Evolutionary conservation across 2,888 invertebrate genomes (phyloP).

Genomic region (Epinotia demarniana): DNA sequence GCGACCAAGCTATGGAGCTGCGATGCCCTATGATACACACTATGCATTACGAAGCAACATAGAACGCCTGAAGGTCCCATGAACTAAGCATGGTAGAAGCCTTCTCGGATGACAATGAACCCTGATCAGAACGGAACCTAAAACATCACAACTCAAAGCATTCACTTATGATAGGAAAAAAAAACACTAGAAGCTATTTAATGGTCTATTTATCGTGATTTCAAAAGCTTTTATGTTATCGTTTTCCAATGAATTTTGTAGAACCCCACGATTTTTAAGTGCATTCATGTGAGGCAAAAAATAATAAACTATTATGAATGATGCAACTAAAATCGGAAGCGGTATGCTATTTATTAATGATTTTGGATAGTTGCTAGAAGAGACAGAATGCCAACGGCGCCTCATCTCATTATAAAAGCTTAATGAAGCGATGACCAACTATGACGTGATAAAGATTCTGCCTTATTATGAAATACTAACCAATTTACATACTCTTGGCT

Average conservation of each 20-base stretch:
- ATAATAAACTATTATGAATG: conserved; percentile 38
- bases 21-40: conserved; percentile 58
- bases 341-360: conserved; percentile 20
- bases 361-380: conserved; percentile 20
- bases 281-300: conserved; percentile 72
- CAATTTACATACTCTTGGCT: conserved; percentile 5
- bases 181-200: conserved; percentile 65
- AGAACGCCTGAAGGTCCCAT: conserved; percentile 53
- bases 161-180: conserved; percentile 55
- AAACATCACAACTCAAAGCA: conserved; percentile 51
- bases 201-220: conserved; percentile 48
- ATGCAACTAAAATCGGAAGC: conserved; percentile 47
- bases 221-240: conserved; percentile 50
- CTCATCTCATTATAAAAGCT: neutral
- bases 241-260: conserved; percentile 52
- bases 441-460: conserved; percentile 23
- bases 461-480: neutral
- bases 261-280: conserved; percentile 62
- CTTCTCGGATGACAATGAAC: conserved; percentile 36
- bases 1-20: conserved; percentile 66
- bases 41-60: conserved; percentile 74
- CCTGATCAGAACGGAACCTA: conserved; percentile 31
- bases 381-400: conserved; percentile 1
- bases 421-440: conserved; percentile 13
- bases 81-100: conserved; percentile 46